Evolutionary conservation across 2,113 vertebrate genomes (phyloP), one percentile per base, ranked within the genome.

Genomic region (Pygoscelis antarcticus): DNA sequence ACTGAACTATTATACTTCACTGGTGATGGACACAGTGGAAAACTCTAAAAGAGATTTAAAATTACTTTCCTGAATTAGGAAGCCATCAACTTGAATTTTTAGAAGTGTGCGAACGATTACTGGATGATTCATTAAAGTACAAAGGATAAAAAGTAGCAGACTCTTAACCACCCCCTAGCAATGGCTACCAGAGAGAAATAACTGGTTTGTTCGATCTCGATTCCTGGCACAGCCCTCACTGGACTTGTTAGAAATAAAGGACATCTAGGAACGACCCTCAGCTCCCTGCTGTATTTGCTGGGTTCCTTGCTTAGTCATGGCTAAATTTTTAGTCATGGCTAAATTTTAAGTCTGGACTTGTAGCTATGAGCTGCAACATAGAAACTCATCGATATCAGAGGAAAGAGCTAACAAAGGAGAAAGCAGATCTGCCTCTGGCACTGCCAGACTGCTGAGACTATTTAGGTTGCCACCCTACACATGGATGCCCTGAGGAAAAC

Each of bases 51-150:
- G 52, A 90, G 13, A 69, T 86, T 77, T 89, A 21, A 75, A 93
- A 90, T 84, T 87, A 75, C n/a, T 87, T 76, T 92, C 70, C 20
- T 74, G 65, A 90, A 57, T 92, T 87, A 91, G 29, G 29, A 92
- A 92, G 16, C 10, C 55, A 75, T 83, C 55, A 83, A 15, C 18
- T 77, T 80, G 38, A 90, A n/a, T 75, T 89, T 89, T 91, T 78
- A 68, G n/a, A 60, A 66, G 14, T 17, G 6, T 49, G 10, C 1
- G 2, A 93, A 18, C 18, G 26, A 55, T 55, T 89, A 75, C 36
- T 62, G 42, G 65, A 70, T 49, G 46, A 92, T 74, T 89, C 32
- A 51, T 95, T 86, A 66, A 78, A 87, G 44, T 25, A 75, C 25
- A 75, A 86, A 74, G 14, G 20, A 75, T 32, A 58, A 86, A 70